phyloP scores from a whole-genome alignment of 2,113 vertebrate genomes.

The Apodemus sylvaticus region DNA sequence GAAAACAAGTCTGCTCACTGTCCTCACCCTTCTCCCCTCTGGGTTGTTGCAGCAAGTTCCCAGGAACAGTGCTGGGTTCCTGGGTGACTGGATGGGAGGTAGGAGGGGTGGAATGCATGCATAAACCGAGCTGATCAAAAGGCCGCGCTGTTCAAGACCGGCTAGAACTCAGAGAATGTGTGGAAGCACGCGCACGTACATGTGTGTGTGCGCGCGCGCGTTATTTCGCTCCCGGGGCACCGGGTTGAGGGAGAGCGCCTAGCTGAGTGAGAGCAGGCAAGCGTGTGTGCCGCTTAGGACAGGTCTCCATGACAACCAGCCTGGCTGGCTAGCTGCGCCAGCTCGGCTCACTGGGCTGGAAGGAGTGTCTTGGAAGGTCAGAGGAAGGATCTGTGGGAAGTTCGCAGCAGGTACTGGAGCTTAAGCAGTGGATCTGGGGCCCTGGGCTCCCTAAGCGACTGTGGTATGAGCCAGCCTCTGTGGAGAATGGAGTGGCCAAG shows the following conservation, averaged over 20 bases:
- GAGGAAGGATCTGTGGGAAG: slow-evolving; percentile 87
- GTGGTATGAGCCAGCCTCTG: slow-evolving; percentile 85
- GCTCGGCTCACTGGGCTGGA: slow-evolving; percentile 82
- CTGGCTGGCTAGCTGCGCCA: slow-evolving; percentile 75
- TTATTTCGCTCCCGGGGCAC: not conserved
- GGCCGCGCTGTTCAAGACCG: slow-evolving; percentile 83
- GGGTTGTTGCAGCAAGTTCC: slow-evolving; percentile 70
- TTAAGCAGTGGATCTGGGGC: slow-evolving; percentile 75
- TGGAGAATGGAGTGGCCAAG: slow-evolving; percentile 87
- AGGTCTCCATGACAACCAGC: slow-evolving; percentile 88
- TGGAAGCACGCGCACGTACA: not conserved
- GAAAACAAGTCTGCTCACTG: slow-evolving; percentile 71
- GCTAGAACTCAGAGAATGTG: slow-evolving; percentile 75
- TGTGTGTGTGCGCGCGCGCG: not conserved
- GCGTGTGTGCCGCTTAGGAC: slow-evolving; percentile 25
- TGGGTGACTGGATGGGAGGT: slow-evolving; percentile 79
- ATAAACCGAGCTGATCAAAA: slow-evolving; percentile 82
- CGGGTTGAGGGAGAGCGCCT: not conserved
- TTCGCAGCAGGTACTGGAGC: slow-evolving; percentile 84
- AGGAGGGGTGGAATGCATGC: slow-evolving; percentile 84
- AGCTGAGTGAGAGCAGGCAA: not conserved
- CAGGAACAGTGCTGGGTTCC: slow-evolving; percentile 69
- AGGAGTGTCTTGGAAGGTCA: slow-evolving; percentile 84
- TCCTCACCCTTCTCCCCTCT: slow-evolving; percentile 59
- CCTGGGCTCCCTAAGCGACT: slow-evolving; percentile 75